Percentiles rank a stretch among this genome's conserved stretches.
These are phyloP conservation scores for Spondyliosoma cantharus DNA, from an alignment of 2,797 vertebrate genomes.

Conservation along the genomic window DNA sequence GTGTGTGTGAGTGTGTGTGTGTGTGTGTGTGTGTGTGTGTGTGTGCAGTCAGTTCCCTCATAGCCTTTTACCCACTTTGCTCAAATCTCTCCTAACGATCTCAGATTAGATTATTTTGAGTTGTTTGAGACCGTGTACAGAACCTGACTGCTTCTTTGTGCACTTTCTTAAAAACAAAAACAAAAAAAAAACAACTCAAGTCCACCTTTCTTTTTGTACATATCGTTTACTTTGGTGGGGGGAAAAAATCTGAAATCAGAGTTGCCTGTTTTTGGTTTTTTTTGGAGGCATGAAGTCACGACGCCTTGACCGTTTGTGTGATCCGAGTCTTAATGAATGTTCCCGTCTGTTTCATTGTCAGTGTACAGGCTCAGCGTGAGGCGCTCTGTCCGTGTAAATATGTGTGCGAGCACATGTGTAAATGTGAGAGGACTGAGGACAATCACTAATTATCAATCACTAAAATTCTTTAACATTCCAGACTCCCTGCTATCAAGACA, in stretches of 20 bases:
- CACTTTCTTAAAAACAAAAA: constrained; percentile 76
- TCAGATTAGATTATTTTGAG: constrained; percentile 32
- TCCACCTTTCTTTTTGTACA: constrained; percentile 70
- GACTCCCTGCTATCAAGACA: constrained; percentile 39
- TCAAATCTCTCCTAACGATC: constrained; percentile 24
- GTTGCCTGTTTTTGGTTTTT: constrained; percentile 55
- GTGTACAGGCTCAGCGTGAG: constrained; percentile 39
- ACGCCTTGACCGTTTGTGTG: constrained; percentile 48
- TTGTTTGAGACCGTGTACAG: constrained; percentile 41
- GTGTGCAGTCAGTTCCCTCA: neutral
- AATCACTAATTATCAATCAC: constrained; percentile 70
- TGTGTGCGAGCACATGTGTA: constrained; percentile 11
- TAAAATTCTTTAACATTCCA: constrained; percentile 78
- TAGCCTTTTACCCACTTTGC: constrained; percentile 18
- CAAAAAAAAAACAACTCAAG: constrained; percentile 44
- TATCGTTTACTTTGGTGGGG: constrained; percentile 70
- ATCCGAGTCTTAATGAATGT: constrained; percentile 77
- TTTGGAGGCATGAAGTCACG: constrained; percentile 30
- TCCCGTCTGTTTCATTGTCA: constrained; percentile 49
- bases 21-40: constrained; percentile 19
- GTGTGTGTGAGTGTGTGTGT: too few relatives aligned
- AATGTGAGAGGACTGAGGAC: constrained; percentile 58
- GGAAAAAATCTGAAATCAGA: constrained; percentile 49
- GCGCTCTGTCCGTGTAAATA: constrained; percentile 58
- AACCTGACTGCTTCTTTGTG: constrained; percentile 65